Conservation (phyloP, 2,888 invertebrate species). For the Erynnis tages region DNA sequence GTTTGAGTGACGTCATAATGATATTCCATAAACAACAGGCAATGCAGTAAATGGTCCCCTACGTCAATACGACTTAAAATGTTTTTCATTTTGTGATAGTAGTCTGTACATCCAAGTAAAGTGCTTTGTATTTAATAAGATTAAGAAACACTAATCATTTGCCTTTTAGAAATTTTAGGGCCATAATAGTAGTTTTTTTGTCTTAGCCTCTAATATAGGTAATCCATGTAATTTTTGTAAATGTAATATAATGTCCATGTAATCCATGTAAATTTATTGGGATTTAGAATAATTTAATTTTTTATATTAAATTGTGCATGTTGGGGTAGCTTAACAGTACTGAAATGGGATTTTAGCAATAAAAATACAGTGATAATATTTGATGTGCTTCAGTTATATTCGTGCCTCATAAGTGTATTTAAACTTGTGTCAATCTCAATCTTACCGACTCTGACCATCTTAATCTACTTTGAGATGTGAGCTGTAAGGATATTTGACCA, state of each 20-base stretch:
- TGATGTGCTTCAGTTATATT: not conserved
- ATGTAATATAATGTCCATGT: not conserved
- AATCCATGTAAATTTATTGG: not conserved
- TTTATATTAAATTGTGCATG: not conserved
- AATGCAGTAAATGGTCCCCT: too few relatives aligned
- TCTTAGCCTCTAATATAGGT: not conserved
- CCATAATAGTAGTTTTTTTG: not conserved
- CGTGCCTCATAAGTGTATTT: not conserved
- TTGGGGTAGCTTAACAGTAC: not conserved
- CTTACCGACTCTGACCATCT: not conserved
- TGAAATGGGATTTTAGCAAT: too few relatives aligned
- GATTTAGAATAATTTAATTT: not conserved
- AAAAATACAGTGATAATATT: not conserved
- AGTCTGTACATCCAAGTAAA: slow-evolving; percentile 18
- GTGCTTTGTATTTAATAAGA: slow-evolving; percentile 10
- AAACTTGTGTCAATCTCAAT: not conserved
- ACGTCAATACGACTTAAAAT: too few relatives aligned
- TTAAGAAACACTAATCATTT: slow-evolving; percentile 1
- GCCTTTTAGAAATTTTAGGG: not conserved
- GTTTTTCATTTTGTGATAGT: too few relatives aligned
- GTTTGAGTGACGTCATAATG: too few relatives aligned
- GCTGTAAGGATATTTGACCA: not conserved
- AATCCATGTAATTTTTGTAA: not conserved
- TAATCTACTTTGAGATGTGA: not conserved
- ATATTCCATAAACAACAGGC: too few relatives aligned